Base-by-base conservation (phyloP, 92 coral and sea anemone genomes). In the Plumapathes pennacea region DNA sequence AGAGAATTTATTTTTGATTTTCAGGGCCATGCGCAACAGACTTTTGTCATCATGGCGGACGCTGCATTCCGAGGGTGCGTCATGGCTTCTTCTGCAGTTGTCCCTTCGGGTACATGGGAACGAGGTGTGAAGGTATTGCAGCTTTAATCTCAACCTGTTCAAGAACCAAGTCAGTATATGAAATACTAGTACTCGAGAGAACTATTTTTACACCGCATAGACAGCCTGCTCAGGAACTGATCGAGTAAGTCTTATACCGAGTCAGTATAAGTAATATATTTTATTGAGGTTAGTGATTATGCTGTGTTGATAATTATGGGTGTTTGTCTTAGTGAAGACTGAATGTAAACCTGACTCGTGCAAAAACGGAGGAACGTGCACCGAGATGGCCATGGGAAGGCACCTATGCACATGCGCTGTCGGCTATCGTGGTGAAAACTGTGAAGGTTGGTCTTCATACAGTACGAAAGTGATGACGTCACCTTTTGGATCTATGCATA, bases 331-430 rank as follows among this genome's bases (percentile, higher is more conserved):
- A 85, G 92, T 67, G 21, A 85, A 79, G 33, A 83, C 68, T 32
- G 76, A 64, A 19, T 94, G 99, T 67, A 82, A 54, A 28, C 63
- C 96, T 4, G 78, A 83, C 51, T 85, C 99, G 5, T 94, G 99
- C 46, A 89, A 94, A 46, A 88, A 94, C 48, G 99, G 99, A 12
- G 99, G 94, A 13, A 94, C 96, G 2, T 94, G 99, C 46, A 89
- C 90, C 4, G 97, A 94, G 44, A 78, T 81, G 29, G 73, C 85
- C 5, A 51, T 62, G 62, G 84, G 87, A 6, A 78, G 79, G 27
- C 90, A 77, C 47, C 43, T 89, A 4, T 94, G 99, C 39, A 89
- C 99, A 1, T 94, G 99, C 46, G 62, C 69, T 4, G 62, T 85
- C 18, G 99, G 99, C 2, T 94, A 72, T 43, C 84, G 80, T 30